phyloP scores from a whole-genome alignment of 2,113 vertebrate species.

The Hydrochoerus hydrochaeris region DNA sequence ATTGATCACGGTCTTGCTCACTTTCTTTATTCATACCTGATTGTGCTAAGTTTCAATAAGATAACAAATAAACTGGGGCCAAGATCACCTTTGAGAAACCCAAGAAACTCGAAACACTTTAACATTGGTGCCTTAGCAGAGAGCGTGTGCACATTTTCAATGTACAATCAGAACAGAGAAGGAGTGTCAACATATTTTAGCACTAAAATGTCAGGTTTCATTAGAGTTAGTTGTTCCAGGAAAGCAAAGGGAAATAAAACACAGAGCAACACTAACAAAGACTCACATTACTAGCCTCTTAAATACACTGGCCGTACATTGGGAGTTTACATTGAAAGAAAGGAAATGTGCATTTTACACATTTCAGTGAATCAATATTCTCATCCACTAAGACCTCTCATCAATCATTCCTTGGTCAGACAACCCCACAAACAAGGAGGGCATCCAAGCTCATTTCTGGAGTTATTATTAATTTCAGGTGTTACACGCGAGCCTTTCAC shows the following conservation, averaged over 20 bases:
- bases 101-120: slow-evolving; percentile 34
- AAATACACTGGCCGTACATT: slow-evolving; percentile 63
- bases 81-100: not conserved
- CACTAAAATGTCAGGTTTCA: slow-evolving; percentile 77
- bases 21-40: not conserved
- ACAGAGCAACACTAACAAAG: slow-evolving; percentile 78
- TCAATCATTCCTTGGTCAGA: slow-evolving; percentile 73
- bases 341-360: slow-evolving; percentile 78
- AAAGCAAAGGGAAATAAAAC: slow-evolving; percentile 75
- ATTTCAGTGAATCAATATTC: slow-evolving; percentile 69
- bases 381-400: slow-evolving; percentile 63
- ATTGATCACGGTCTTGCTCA: not conserved
- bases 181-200: slow-evolving; percentile 70
- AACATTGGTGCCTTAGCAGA: not conserved
- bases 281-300: slow-evolving; percentile 71
- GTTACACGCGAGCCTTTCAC: not conserved
- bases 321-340: slow-evolving; percentile 59
- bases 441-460: slow-evolving; percentile 50
- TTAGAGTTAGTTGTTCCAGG: slow-evolving; percentile 80
- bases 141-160: slow-evolving; percentile 39
- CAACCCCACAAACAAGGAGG: slow-evolving; percentile 54
- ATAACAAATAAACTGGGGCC: not conserved
- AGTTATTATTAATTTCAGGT: slow-evolving; percentile 51
- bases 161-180: slow-evolving; percentile 41
- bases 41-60: not conserved